A percentile compares a stretch with the other conserved stretches of the same genome.
Evolutionary conservation across 2,113 vertebrate species (phyloP).

Genomic region (Crotalus helleri): DNA sequence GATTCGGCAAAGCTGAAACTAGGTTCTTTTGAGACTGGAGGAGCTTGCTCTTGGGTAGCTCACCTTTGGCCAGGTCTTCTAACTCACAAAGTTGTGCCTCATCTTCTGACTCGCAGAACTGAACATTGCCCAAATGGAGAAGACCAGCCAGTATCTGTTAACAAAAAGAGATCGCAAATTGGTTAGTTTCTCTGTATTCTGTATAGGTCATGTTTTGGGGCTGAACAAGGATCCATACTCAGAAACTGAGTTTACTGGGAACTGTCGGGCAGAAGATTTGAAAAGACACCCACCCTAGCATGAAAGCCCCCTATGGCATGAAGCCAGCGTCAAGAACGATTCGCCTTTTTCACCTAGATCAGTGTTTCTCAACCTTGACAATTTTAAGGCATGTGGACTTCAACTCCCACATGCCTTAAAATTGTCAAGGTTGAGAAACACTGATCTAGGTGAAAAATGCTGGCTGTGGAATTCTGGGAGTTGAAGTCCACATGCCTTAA

Average conservation of each 20-base stretch:
- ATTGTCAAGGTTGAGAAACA: too few species aligned
- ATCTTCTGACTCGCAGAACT: conserved; percentile 73
- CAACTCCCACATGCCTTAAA: too few species aligned
- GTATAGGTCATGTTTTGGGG: not conserved
- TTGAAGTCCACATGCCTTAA: too few species aligned
- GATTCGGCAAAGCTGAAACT: not conserved
- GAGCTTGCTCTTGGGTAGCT: not conserved
- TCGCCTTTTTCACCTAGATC: too few species aligned
- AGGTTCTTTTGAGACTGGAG: too few species aligned
- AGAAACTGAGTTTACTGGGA: not conserved
- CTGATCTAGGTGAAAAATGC: too few species aligned
- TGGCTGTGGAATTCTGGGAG: too few species aligned
- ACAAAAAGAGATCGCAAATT: not conserved
- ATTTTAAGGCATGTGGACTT: too few species aligned
- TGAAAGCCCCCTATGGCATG: too few species aligned
- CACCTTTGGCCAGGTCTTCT: conserved; percentile 76
- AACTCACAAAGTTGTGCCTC: conserved; percentile 83
- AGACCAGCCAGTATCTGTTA: conserved; percentile 84
- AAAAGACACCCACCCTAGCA: not conserved
- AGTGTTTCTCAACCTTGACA: too few species aligned
- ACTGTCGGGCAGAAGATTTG: not conserved
- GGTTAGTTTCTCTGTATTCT: not conserved
- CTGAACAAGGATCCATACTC: not conserved
- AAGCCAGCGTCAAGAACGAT: too few species aligned
- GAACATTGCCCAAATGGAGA: conserved; percentile 87